A percentile compares a stretch with the other conserved stretches of the same genome.
These are phyloP conservation scores for Cantharis nigra DNA, from an alignment of 2,888 invertebrate species.

Conservation along the genomic window DNA sequence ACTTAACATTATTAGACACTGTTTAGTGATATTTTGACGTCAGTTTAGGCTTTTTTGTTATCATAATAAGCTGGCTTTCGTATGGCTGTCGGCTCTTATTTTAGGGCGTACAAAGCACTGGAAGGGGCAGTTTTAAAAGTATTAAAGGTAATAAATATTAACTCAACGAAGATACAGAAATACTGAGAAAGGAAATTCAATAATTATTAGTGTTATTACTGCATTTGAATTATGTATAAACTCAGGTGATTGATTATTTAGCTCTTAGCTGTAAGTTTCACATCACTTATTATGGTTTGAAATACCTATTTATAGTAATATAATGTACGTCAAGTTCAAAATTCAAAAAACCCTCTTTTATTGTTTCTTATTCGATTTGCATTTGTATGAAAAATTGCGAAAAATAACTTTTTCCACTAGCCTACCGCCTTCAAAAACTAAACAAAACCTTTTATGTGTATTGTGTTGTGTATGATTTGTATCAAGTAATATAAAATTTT, in stretches of 20 bases:
- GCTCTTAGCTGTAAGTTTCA: too few species aligned
- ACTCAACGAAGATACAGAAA: neutral
- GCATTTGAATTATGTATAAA: neutral
- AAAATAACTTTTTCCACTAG: too few species aligned
- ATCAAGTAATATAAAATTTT: too few species aligned
- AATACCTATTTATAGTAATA: too few species aligned
- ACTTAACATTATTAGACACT: neutral
- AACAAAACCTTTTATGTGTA: too few species aligned
- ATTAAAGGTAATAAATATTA: neutral
- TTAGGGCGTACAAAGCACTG: neutral
- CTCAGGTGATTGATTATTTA: neutral
- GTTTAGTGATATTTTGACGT: neutral
- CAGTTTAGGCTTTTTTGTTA: neutral
- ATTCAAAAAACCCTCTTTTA: too few species aligned
- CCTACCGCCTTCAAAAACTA: too few species aligned
- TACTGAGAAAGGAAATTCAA: neutral
- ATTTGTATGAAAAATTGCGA: too few species aligned
- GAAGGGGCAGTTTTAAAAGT: neutral
- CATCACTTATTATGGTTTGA: too few species aligned
- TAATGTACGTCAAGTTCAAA: too few species aligned
- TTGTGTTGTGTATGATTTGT: too few species aligned
- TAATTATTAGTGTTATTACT: neutral
- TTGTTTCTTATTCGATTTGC: too few species aligned
- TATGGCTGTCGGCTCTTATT: neutral
- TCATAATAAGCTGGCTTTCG: neutral